Base-by-base conservation (phyloP, 2,888 invertebrate species). In the Cryptosula pallasiana region DNA sequence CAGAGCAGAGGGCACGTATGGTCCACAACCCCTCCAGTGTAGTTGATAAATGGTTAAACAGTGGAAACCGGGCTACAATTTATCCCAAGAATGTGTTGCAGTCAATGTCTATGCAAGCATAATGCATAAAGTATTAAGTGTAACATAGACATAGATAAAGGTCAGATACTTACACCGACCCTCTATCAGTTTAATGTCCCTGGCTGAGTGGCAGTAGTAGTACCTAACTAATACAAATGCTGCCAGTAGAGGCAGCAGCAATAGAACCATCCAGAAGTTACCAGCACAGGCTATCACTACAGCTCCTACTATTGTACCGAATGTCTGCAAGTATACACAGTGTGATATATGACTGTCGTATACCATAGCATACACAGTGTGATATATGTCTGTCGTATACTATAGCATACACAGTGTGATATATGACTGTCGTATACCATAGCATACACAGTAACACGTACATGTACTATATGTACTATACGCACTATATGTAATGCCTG, bases 211-310 rank as follows among this genome's bases (percentile, higher is more conserved):
- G n/a, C 77, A 74, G 73, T 76, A 78, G 54, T 77, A 75, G 29
- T 74, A 71, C 25, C 78, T 71, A 3, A 75, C 75, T 69, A 73
- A 72, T 25, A 77, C 13, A 69, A 79, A 77, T n/a, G 76, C 69
- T 57, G 74, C 27, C 25, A 73, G n/a, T n/a, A 78, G 69, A 25
- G 79, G 79, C n/a, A 78, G 25, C 27, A 78, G 74, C 45, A 78
- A 29, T 27, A 79, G 73, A 63, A 77, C 75, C 25, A 79, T 73
- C 79, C 79, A 79, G 73, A 77, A 78, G 74, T 78, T 78, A 54
- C 75, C 73, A 13, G 74, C 75, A 5, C 76, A 77, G 13, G 76
- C 73, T 35, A 78, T 29, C 0, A 79, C 36, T 55, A 76, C 70
- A 5, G 77, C 76, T 1, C 76, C 77, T n/a, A 75, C 55, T 69